Percentiles rank a stretch among this genome's conserved stretches.
These are phyloP conservation scores for Dascyllus trimaculatus DNA, from an alignment of 2,113 vertebrate species.

Conservation along the genomic window DNA sequence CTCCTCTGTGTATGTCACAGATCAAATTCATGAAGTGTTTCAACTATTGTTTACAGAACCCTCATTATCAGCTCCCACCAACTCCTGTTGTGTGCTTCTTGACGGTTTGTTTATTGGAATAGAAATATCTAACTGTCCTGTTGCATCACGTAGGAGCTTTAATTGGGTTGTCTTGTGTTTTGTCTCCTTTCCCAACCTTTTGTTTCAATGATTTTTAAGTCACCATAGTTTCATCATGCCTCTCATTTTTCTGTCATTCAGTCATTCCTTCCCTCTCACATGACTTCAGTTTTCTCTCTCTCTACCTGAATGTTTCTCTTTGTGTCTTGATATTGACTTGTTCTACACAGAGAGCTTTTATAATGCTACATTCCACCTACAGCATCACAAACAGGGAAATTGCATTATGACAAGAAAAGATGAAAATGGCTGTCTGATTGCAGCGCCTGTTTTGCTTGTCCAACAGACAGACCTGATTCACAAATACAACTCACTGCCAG, in stretches of 20 bases:
- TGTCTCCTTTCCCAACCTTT: neutral
- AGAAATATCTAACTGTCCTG: conserved; percentile 7
- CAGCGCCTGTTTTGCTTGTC: conserved; percentile 1
- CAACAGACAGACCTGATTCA: conserved; percentile 4
- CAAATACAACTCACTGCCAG: neutral
- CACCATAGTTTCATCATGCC: neutral
- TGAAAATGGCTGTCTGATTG: conserved; percentile 3
- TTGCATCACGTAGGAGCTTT: conserved; percentile 25
- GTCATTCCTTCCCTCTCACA: neutral
- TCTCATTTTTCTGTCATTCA: too few species aligned
- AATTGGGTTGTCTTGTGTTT: conserved; percentile 18
- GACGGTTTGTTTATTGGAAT: conserved; percentile 25
- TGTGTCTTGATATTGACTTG: conserved; percentile 19
- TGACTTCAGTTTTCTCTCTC: neutral
- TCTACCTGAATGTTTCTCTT: neutral
- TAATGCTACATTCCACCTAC: neutral
- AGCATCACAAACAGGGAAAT: conserved; percentile 7
- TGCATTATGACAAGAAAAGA: conserved; percentile 3
- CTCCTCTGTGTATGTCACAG: conserved; percentile 56
- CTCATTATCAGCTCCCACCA: conserved; percentile 54
- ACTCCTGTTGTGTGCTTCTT: conserved; percentile 21
- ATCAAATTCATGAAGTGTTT: conserved; percentile 59
- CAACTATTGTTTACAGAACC: conserved; percentile 70
- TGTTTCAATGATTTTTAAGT: too few species aligned
- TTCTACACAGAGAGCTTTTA: neutral